Evolutionary conservation across 2,797 vertebrate genomes (phyloP).

Genomic region (Hemibagrus guttatus): DNA sequence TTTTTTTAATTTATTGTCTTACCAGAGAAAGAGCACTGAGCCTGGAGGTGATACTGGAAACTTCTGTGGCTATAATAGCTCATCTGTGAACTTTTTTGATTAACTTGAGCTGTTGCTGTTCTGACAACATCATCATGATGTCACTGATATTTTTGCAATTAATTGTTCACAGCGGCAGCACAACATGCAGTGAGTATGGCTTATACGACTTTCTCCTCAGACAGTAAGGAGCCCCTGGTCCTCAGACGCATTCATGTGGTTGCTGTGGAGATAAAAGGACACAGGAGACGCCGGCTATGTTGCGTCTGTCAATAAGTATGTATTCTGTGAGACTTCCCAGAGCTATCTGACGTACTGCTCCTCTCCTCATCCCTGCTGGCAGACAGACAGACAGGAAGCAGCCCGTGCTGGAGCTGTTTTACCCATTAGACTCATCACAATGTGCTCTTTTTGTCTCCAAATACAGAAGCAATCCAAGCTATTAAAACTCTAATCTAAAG

Average conservation of each 20-base stretch:
- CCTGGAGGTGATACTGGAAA: conserved; percentile 49
- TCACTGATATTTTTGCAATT: conserved; percentile 28
- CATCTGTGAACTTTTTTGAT: conserved; percentile 18
- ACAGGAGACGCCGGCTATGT: conserved; percentile 45
- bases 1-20: conserved; percentile 35
- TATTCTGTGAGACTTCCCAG: conserved; percentile 65
- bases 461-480: neutral
- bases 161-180: conserved; percentile 24
- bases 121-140: conserved; percentile 5
- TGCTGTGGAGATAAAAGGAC: conserved; percentile 56
- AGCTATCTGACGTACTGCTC: conserved; percentile 57
- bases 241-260: conserved; percentile 31
- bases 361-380: conserved; percentile 47
- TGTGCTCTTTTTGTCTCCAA: conserved; percentile 16
- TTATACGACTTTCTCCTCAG: conserved; percentile 22
- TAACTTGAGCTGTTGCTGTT: conserved; percentile 23
- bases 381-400: conserved; percentile 27
- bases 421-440: conserved; percentile 31
- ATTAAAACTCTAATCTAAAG: neutral
- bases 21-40: conserved; percentile 29
- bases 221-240: conserved; percentile 46
- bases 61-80: conserved; percentile 27
- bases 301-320: conserved; percentile 60
- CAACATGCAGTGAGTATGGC: neutral
- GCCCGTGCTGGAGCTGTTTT: conserved; percentile 30